A percentile compares a stretch with the other conserved stretches of the same genome.
phyloP scores from a whole-genome alignment of 1,140 invertebrate species.

The Cydia pomonella region DNA sequence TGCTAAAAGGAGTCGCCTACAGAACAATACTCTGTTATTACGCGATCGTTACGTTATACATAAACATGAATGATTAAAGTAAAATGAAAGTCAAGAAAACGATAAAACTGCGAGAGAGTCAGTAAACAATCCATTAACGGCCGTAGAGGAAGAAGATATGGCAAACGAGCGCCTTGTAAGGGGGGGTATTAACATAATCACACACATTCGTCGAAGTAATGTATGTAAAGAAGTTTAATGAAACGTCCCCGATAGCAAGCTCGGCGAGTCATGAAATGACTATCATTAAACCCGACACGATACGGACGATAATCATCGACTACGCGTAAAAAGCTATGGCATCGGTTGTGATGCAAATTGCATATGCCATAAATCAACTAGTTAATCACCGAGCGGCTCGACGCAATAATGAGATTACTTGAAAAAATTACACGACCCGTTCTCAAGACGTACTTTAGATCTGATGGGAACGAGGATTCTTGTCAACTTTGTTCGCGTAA shows the following conservation, averaged over 20 bases:
- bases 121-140: slow-evolving; percentile 72
- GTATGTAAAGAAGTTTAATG: slow-evolving; percentile 77
- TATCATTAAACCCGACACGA: slow-evolving; percentile 77
- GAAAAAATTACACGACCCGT: slow-evolving; percentile 67
- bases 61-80: slow-evolving; percentile 52
- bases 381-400: slow-evolving; percentile 72
- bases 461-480: slow-evolving; percentile 38
- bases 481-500: slow-evolving; percentile 39
- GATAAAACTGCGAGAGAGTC: slow-evolving; percentile 41
- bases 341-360: slow-evolving; percentile 76
- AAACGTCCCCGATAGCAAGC: slow-evolving; percentile 73
- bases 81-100: slow-evolving; percentile 45
- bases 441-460: slow-evolving; percentile 38
- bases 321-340: slow-evolving; percentile 71
- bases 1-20: slow-evolving; percentile 29
- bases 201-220: slow-evolving; percentile 75
- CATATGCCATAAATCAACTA: slow-evolving; percentile 77
- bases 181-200: slow-evolving; percentile 72
- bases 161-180: slow-evolving; percentile 57
- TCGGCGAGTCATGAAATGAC: slow-evolving; percentile 76
- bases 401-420: slow-evolving; percentile 77
- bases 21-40: slow-evolving; percentile 45
- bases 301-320: slow-evolving; percentile 77
- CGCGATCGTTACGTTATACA: slow-evolving; percentile 43
- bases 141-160: slow-evolving; percentile 58